Evolutionary conservation across 2,113 vertebrate genomes (phyloP).

Genomic region (Egretta garzetta): DNA sequence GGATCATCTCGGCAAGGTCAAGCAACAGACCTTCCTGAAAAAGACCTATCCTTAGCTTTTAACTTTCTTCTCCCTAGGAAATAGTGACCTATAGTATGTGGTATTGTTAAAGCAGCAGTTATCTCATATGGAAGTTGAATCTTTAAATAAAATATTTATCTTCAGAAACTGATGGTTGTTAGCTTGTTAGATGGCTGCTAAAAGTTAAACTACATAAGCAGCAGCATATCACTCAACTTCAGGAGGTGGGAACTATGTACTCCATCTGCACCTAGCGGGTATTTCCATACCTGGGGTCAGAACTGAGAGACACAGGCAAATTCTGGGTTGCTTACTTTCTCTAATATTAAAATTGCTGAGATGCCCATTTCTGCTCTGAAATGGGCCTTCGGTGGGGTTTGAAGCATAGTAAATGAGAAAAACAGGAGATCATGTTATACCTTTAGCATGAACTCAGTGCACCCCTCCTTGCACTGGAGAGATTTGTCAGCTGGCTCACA

Average conservation of each 20-base stretch:
- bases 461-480: not conserved
- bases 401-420: not conserved
- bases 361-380: not conserved
- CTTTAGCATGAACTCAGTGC: not conserved
- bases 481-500: rapidly evolving
- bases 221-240: not conserved
- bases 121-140: not conserved
- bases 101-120: not conserved
- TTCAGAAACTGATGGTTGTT: not conserved
- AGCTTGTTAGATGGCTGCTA: not conserved
- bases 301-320: not conserved
- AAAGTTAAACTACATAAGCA: not conserved
- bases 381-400: not conserved
- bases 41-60: not conserved
- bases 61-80: not conserved
- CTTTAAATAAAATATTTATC: not conserved
- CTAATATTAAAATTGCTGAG: not conserved
- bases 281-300: not conserved
- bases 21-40: not conserved
- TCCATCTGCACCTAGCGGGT: rapidly evolving
- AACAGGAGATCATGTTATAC: rapidly evolving
- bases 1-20: not conserved
- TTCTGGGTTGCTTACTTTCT: not conserved
- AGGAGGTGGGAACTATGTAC: not conserved
- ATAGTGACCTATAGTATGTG: not conserved